Percentiles rank a stretch among this genome's conserved stretches.
phyloP scores from a whole-genome alignment of 2,113 vertebrate genomes.

The Ibidorhyncha struthersii region DNA sequence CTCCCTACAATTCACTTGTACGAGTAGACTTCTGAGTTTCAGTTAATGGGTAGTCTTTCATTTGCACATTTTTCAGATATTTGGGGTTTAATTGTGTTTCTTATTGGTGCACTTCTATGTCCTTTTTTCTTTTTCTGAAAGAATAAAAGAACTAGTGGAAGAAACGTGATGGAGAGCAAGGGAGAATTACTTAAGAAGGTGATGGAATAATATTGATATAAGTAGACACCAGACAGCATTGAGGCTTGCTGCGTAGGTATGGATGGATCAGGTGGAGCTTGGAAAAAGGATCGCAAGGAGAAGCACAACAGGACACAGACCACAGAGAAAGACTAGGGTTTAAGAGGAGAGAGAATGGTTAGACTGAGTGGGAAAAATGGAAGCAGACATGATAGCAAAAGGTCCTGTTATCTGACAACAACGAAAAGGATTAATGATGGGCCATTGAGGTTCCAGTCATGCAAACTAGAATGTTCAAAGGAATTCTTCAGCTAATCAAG shows the following conservation, averaged over 20 bases:
- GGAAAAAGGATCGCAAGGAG: background rate
- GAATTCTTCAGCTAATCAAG: background rate
- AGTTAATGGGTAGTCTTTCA: background rate
- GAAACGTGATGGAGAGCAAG: background rate
- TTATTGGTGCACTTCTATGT: background rate
- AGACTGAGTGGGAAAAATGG: background rate
- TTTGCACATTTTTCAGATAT: background rate
- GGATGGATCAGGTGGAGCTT: background rate
- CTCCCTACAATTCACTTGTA: background rate
- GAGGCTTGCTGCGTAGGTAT: background rate
- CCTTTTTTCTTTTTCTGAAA: background rate
- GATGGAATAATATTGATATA: background rate
- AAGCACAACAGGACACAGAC: background rate
- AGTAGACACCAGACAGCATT: background rate
- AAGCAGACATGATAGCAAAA: background rate
- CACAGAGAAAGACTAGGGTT: background rate
- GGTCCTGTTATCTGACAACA: background rate
- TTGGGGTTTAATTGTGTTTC: background rate
- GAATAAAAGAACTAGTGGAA: background rate
- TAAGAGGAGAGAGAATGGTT: background rate
- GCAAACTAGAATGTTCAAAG: background rate
- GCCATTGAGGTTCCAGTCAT: accelerated
- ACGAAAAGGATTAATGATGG: background rate
- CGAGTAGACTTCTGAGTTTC: background rate
- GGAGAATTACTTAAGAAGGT: background rate